phyloP scores from a whole-genome alignment of 2,888 invertebrate genomes.

The Helobdella robusta region DNA sequence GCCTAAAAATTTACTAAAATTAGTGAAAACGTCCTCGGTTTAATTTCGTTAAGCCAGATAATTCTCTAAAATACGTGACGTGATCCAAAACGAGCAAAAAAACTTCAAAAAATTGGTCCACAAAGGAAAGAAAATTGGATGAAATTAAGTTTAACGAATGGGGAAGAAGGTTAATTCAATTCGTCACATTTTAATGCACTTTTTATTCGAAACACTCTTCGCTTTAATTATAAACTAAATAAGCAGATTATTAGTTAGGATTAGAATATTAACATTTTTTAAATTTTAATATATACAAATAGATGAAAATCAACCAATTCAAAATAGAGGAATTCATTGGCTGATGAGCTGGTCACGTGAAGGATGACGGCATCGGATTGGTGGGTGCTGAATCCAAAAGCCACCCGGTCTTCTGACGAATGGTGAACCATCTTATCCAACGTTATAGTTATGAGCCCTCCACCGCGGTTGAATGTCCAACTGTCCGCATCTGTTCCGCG shows the following conservation, averaged over 20 bases:
- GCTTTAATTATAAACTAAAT: background rate
- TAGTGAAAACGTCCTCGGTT: too few relatives aligned
- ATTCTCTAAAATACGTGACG: too few relatives aligned
- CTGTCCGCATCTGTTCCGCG: constrained; percentile 19
- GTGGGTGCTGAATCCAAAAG: constrained; percentile 77
- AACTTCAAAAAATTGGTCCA: too few relatives aligned
- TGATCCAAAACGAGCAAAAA: too few relatives aligned
- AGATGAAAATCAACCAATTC: constrained; percentile 62
- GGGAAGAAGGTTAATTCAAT: too few relatives aligned
- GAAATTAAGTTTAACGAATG: too few relatives aligned
- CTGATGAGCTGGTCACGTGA: constrained; percentile 75
- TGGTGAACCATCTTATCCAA: constrained; percentile 76
- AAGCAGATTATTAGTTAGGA: background rate
- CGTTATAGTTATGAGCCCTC: constrained; percentile 77
- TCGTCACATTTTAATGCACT: background rate
- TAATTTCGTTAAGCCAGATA: too few relatives aligned
- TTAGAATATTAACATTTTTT: background rate
- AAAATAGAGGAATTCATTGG: constrained; percentile 88
- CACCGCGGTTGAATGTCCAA: constrained; percentile 76
- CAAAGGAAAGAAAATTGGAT: too few relatives aligned
- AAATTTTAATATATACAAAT: background rate
- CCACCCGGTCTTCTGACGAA: constrained; percentile 76
- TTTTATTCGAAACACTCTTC: background rate
- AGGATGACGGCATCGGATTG: constrained; percentile 71
- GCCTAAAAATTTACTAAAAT: too few relatives aligned